Evolutionary conservation across 2,888 invertebrate genomes (phyloP), one percentile per base, ranked within the genome.

Genomic region (Eupithecia pulchellata): DNA sequence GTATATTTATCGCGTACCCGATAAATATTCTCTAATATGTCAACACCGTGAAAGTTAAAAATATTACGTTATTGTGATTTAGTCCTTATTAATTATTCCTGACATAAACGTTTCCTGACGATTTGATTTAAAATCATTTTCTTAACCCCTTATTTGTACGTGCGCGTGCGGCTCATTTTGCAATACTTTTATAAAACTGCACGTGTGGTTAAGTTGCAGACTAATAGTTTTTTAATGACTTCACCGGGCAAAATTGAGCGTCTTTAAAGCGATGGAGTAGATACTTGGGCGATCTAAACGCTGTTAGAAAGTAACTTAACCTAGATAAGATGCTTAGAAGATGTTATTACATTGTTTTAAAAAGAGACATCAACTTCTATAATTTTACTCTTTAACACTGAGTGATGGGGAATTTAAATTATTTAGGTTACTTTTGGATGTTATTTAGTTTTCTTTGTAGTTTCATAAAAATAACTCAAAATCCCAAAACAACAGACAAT

Each of bases 141-240:
- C n/a, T 32, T 58, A 34, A 61, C 25, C 61, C 32, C 57, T 29
- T 17, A 8, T 36, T 34, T 25, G 20, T 20, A 61, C 32, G 32
- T 25, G 61, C 34, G 9, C n/a, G n/a, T n/a, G n/a, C 11, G 34
- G n/a, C 5, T 13, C 60, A 36, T 20, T 79, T 82, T 77, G 79
- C 81, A 81, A 81, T 80, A 81, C 78, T 68, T 81, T 82, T 82
- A 82, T 79, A 79, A 83, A 81, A 83, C 76, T 81, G 78, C 80
- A 82, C 81, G 78, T 82, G 78, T 78, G 70, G 81, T 72, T 79
- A 84, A 84, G 79, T 86, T 84, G 65, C 73, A 79, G 78, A 77
- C 86, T 75, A 84, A 87, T 86, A 85, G 85, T 81, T 84, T 84
- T 87, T 85, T 86, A 84, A 87, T 86, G 85, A 83, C 84, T 83